Evolutionary conservation across 2,888 invertebrate genomes (phyloP).

Genomic region (Nudaria mundana): DNA sequence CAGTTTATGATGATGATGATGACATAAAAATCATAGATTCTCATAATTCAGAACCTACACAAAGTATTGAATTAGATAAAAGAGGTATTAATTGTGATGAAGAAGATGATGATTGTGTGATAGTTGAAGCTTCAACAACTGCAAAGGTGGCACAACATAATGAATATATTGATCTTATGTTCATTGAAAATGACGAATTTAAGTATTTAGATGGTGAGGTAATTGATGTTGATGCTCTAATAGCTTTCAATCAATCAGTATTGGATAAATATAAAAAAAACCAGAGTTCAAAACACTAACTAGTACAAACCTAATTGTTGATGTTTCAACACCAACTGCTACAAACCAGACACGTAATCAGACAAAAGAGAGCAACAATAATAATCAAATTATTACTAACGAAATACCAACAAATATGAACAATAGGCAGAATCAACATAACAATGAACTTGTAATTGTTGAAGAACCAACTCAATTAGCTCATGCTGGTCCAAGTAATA

Average conservation of each 20-base stretch:
- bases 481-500: too few relatives aligned
- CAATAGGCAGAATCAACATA: too few relatives aligned
- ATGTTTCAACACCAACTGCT: slow-evolving; percentile 11
- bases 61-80: background rate
- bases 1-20: too few relatives aligned
- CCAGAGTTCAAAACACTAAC: background rate
- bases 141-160: slow-evolving; percentile 1
- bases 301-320: slow-evolving; percentile 9
- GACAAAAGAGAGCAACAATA: background rate
- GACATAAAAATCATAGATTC: background rate
- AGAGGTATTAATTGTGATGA: background rate
- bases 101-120: slow-evolving; percentile 17
- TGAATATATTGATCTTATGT: slow-evolving; percentile 29
- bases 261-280: slow-evolving; percentile 16
- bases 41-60: background rate
- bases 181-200: background rate
- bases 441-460: too few relatives aligned
- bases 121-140: slow-evolving; percentile 5
- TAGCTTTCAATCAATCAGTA: slow-evolving; percentile 41
- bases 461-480: too few relatives aligned
- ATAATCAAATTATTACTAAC: too few relatives aligned
- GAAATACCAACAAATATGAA: too few relatives aligned
- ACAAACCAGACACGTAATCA: background rate
- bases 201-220: slow-evolving; percentile 18
- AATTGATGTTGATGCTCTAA: slow-evolving; percentile 45